Percentiles rank a stretch among this genome's conserved stretches.
phyloP scores from a whole-genome alignment of 2,888 invertebrate genomes.

The Cosmia pyralina region DNA sequence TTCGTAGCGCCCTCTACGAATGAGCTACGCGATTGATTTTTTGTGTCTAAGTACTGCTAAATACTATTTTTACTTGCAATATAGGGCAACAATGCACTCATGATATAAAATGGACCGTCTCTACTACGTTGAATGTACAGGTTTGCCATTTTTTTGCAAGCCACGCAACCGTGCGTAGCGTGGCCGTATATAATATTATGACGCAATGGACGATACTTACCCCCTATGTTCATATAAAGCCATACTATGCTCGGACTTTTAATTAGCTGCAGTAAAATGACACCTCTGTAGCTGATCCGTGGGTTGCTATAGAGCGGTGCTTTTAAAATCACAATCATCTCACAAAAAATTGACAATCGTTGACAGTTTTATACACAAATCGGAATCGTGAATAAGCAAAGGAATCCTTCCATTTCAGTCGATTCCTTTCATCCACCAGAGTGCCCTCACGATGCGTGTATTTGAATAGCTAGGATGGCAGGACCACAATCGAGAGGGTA shows the following conservation, averaged over 20 bases:
- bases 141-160: not conserved
- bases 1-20: constrained; percentile 18
- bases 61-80: too few species aligned
- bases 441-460: constrained; percentile 22
- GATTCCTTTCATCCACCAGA: constrained; percentile 32
- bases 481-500: constrained; percentile 45
- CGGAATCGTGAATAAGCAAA: not conserved
- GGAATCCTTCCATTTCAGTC: constrained; percentile 9
- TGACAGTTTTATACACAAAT: not conserved
- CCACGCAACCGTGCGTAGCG: not conserved
- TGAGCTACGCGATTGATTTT: not conserved
- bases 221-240: too few species aligned
- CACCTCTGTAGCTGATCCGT: too few species aligned
- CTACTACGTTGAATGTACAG: not conserved
- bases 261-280: too few species aligned
- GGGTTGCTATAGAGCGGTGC: not conserved
- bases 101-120: not conserved
- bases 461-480: constrained; percentile 21
- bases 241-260: too few species aligned
- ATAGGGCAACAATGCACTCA: not conserved
- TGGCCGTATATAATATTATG: not conserved
- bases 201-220: not conserved
- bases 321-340: not conserved
- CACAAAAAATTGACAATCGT: not conserved
- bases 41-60: too few species aligned